These are phyloP conservation scores for Oriolus oriolus DNA, from an alignment of 2,113 vertebrate genomes.

Conservation along the genomic window DNA sequence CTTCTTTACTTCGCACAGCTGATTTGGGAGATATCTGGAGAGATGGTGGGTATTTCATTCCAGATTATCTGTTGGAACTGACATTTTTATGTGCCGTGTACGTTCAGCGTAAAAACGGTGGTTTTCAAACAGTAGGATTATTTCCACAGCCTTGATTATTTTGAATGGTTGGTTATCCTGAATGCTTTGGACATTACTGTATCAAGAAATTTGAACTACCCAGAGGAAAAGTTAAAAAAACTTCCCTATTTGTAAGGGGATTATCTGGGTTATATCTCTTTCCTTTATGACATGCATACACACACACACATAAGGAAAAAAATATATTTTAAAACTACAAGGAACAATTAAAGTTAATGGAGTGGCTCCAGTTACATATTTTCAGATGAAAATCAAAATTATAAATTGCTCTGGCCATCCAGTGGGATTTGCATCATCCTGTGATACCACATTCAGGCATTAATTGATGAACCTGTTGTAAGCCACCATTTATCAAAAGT, in stretches of 20 bases:
- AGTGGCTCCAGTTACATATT: constrained; percentile 1
- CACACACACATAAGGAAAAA: not conserved
- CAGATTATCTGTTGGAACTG: not conserved
- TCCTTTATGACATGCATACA: not conserved
- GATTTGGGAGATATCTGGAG: not conserved
- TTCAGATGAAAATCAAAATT: constrained; percentile 26
- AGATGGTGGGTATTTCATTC: not conserved
- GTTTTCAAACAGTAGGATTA: not conserved
- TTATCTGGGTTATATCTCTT: not conserved
- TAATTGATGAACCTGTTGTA: not conserved
- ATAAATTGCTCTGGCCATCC: not conserved
- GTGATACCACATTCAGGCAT: not conserved
- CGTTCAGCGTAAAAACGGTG: not conserved
- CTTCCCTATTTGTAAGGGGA: not conserved
- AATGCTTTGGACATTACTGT: not conserved
- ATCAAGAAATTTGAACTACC: constrained; percentile 25
- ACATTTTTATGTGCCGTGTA: not conserved
- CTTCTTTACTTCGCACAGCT: not conserved
- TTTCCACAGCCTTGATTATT: not conserved
- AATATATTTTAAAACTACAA: not conserved
- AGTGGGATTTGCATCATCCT: not conserved
- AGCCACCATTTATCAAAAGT: not conserved
- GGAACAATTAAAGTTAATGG: not conserved
- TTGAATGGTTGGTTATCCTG: not conserved
- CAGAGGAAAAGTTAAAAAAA: not conserved